phyloP scores from a whole-genome alignment of 2,113 vertebrate genomes.

The Vicugna pacos region DNA sequence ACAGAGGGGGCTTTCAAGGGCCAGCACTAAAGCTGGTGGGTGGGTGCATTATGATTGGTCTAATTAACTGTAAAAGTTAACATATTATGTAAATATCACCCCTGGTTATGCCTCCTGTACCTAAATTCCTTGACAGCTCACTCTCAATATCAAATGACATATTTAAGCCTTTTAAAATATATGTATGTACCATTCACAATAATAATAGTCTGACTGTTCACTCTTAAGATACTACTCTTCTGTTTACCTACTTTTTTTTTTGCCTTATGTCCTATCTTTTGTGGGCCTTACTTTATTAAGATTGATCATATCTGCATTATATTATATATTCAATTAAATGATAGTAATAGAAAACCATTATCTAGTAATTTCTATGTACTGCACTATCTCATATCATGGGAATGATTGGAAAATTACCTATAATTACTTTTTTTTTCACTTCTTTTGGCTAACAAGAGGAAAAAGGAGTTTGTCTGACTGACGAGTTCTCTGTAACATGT shows the following conservation, averaged over 20 bases:
- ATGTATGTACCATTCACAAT: not conserved
- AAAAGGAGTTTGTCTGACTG: not conserved
- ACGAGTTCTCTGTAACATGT: not conserved
- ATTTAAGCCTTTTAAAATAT: not conserved
- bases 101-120: not conserved
- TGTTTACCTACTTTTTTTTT: not conserved
- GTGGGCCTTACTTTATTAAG: not conserved
- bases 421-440: not conserved
- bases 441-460: not conserved
- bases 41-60: not conserved
- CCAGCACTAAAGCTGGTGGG: not conserved
- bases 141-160: not conserved
- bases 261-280: not conserved
- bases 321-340: not conserved
- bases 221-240: not conserved
- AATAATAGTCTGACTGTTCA: not conserved
- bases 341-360: not conserved
- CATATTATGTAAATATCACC: not conserved
- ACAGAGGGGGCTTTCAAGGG: rapidly evolving
- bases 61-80: not conserved
- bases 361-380: not conserved
- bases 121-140: not conserved
- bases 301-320: not conserved
- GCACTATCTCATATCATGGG: not conserved
- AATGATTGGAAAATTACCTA: not conserved